phyloP scores from a whole-genome alignment of 2,797 vertebrate species.

The Tarsius wallacei region DNA sequence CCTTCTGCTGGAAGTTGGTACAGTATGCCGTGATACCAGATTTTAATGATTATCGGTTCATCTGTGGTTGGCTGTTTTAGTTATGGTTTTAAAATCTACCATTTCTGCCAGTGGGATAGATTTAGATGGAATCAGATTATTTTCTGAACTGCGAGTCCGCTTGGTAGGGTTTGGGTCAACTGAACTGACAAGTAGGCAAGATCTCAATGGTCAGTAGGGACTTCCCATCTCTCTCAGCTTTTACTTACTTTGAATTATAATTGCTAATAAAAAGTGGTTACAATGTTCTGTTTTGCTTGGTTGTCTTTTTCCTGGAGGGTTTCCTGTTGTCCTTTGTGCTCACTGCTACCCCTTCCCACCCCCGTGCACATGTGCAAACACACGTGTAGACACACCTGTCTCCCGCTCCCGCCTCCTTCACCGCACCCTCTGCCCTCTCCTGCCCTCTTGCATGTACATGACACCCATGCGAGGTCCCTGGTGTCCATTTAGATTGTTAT shows the following conservation, averaged over 20 bases:
- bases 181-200: conserved; percentile 53
- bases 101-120: not conserved
- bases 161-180: conserved; percentile 27
- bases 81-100: not conserved
- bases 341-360: not conserved
- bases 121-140: conserved; percentile 30
- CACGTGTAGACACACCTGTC: too few relatives aligned
- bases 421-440: not conserved
- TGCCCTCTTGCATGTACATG: too few relatives aligned
- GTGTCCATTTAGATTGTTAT: not conserved
- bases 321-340: not conserved
- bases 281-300: not conserved
- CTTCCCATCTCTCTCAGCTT: not conserved
- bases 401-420: not conserved
- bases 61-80: conserved; percentile 14
- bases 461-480: not conserved
- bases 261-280: conserved; percentile 53
- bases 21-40: not conserved
- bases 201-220: conserved; percentile 2
- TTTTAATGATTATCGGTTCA: not conserved
- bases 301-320: conserved; percentile 31
- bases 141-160: not conserved
- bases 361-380: not conserved
- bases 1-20: not conserved
- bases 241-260: conserved; percentile 58